Evolutionary conservation across 2,797 vertebrate species (phyloP).

Genomic region (Denticeps clupeoides): DNA sequence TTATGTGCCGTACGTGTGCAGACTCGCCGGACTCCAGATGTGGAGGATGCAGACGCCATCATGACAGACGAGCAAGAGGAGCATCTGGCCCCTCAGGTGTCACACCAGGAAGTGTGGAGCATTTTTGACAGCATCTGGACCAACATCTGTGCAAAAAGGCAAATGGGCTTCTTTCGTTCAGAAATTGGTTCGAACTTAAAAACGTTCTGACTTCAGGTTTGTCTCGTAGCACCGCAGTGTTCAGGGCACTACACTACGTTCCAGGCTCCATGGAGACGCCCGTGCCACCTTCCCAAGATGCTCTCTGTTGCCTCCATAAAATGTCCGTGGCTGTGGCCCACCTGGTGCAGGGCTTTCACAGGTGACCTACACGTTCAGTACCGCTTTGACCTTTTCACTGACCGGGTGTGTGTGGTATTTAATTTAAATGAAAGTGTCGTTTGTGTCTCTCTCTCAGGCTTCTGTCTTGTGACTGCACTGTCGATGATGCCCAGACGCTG

Average conservation of each 20-base stretch:
- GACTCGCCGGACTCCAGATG: neutral
- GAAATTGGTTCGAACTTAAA: no score
- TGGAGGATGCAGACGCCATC: neutral
- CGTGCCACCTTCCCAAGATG: constrained; percentile 57
- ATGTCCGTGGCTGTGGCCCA: constrained; percentile 66
- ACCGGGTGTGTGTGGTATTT: no score
- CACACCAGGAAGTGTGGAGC: constrained; percentile 74
- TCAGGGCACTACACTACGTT: constrained; percentile 55
- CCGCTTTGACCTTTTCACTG: neutral
- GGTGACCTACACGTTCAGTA: no score
- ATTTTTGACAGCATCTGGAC: constrained; percentile 79
- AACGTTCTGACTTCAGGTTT: neutral
- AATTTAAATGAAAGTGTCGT: no score
- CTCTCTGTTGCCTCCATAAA: constrained; percentile 65
- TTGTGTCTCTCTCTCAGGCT: constrained; percentile 42
- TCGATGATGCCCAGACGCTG: constrained; percentile 61
- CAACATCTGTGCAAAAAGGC: constrained; percentile 71
- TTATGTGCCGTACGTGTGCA: neutral
- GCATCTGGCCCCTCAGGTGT: constrained; percentile 26
- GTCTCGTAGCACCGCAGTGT: constrained; percentile 50
- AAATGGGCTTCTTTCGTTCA: constrained; percentile 2
- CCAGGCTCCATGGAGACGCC: constrained; percentile 41
- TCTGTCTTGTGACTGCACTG: constrained; percentile 52
- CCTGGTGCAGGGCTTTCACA: constrained; percentile 71
- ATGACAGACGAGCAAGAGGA: constrained; percentile 24